Evolutionary conservation across 2,888 invertebrate genomes (phyloP).

Genomic region (Strigamia crassipes): DNA sequence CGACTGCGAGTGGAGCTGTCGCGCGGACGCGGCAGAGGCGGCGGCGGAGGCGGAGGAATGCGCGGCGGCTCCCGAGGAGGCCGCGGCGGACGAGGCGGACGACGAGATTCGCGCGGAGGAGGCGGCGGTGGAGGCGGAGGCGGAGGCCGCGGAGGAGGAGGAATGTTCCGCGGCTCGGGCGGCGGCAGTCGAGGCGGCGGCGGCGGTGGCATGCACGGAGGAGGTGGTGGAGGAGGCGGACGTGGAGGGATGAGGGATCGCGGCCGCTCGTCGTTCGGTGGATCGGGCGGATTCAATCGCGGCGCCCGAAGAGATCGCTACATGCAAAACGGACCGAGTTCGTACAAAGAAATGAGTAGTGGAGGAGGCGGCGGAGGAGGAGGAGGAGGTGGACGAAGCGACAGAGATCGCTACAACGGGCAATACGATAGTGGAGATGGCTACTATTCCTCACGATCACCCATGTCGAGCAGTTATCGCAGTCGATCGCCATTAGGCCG

Average conservation of each 20-base stretch:
- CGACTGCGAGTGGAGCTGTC: constrained; percentile 87
- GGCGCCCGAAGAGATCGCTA: constrained; percentile 51
- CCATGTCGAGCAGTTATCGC: constrained; percentile 60
- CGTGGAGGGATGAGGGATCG: constrained; percentile 62
- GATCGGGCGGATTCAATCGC: constrained; percentile 48
- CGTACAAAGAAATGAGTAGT: constrained; percentile 35
- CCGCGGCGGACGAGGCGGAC: constrained; percentile 65
- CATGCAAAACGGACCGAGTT: constrained; percentile 47
- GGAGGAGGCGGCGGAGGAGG: no score
- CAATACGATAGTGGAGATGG: constrained; percentile 51
- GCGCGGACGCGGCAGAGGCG: constrained; percentile 59
- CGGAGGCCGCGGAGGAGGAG: constrained; percentile 60
- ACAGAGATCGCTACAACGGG: constrained; percentile 60
- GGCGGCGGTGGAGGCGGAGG: constrained; percentile 63
- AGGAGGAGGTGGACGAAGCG: constrained; percentile 56
- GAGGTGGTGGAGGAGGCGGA: constrained; percentile 61
- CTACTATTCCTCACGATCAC: constrained; percentile 44
- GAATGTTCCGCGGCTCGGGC: constrained; percentile 61
- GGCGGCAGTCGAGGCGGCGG: constrained; percentile 61
- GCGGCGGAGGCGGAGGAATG: constrained; percentile 61
- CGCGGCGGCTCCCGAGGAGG: constrained; percentile 69
- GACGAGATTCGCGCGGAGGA: constrained; percentile 60
- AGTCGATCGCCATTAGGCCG: constrained; percentile 64
- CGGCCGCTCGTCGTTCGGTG: constrained; percentile 54
- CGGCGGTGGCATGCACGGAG: constrained; percentile 60